A percentile compares a stretch with the other conserved stretches of the same genome.
These are phyloP conservation scores for Eurystomus glaucurus DNA, from an alignment of 2,797 vertebrate genomes.

Conservation along the genomic window DNA sequence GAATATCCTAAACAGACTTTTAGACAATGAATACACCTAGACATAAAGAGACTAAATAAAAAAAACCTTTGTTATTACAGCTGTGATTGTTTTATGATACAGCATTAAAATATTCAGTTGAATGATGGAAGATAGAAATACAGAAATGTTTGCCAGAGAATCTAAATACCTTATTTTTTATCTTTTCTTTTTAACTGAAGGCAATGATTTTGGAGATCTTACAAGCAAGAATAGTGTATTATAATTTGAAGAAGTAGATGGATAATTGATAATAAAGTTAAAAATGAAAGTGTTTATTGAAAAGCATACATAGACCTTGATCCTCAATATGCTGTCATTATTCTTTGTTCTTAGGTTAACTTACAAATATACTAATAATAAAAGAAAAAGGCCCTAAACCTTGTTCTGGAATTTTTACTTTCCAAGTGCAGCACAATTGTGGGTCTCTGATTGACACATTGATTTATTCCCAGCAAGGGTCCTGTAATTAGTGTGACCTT, in stretches of 20 bases:
- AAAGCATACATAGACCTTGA: neutral
- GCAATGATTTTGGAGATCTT: neutral
- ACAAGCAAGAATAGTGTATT: neutral
- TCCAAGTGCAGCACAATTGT: slow-evolving; percentile 59
- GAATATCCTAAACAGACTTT: neutral
- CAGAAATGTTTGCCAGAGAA: neutral
- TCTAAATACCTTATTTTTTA: neutral
- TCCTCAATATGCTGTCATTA: neutral
- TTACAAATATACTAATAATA: neutral
- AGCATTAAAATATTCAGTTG: neutral
- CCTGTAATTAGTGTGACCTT: slow-evolving; percentile 87
- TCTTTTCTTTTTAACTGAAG: neutral
- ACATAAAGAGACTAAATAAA: neutral
- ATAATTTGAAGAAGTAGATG: neutral
- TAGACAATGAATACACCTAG: neutral
- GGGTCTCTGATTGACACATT: slow-evolving; percentile 77
- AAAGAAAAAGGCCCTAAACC: slow-evolving; percentile 11
- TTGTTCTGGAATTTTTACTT: slow-evolving; percentile 42
- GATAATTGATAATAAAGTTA: neutral
- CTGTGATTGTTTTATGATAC: neutral
- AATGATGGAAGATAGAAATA: neutral
- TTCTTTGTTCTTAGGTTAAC: neutral
- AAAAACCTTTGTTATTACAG: neutral
- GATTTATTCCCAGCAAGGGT: slow-evolving; percentile 81
- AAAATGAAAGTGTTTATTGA: neutral